Evolutionary conservation across 2,888 invertebrate species (phyloP), one percentile per base, ranked within the genome.

Genomic region (Arenicola marina): DNA sequence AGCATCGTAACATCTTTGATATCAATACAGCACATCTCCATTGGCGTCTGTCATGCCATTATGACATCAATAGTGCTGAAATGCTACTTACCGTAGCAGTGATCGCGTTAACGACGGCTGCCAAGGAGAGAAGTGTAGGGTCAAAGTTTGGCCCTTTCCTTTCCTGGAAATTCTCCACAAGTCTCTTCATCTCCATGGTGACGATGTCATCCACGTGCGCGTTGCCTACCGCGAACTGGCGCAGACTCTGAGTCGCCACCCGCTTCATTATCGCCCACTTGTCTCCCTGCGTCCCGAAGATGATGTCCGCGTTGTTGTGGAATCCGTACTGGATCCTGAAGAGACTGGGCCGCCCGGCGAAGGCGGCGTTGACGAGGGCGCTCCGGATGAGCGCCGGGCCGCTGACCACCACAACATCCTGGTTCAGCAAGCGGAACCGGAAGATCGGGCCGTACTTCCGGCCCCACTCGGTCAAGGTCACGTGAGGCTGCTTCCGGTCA

Each of bases 391-490:
- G 68, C 4, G 70, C 69, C 51, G 68, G 74, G 53, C 75, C 72
- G 64, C 72, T 78, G 15, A 79, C 63, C 4, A 79, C 77, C 0
- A 78, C 70, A 15, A 78, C 73, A 29, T 76, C 73, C 43, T 76
- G 74, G 2, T 69, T 69, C 31, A 68, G 74, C 1, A 78, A 56
- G 55, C 65, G 65, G 26, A 78, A 66, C 61, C 61, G 28, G 62
- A 72, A 79, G 7, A 79, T 67, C 2, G 73, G 73, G 1, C 79
- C 79, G 31, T 74, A 75, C n/a, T 59, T 60, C 58, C 67, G 56
- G 1, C 72, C 68, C 70, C 72, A 74, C 15, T 72, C 69, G 2
- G 73, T 62, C 32, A 78, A 64, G 4, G 74, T 65, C 4, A 72
- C 38, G 57, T 77, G 78, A 15, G 74, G 74, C 31, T 63, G 64